phyloP scores from a whole-genome alignment of 2,797 vertebrate genomes.

The Aythya fuligula region DNA sequence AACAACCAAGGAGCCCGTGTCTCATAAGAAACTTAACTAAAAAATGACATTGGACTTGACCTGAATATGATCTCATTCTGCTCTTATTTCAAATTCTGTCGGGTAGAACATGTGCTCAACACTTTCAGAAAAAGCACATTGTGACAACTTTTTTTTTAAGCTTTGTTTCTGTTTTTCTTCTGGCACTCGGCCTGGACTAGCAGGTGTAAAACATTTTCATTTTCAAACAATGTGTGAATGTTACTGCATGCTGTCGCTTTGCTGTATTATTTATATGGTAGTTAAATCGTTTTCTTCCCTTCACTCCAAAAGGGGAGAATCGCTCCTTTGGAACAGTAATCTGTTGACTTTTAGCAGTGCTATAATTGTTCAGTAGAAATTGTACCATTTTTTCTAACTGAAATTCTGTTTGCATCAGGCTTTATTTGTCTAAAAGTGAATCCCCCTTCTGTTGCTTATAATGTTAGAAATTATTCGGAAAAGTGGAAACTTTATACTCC shows the following conservation, averaged over 20 bases:
- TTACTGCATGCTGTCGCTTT: neutral
- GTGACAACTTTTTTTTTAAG: neutral
- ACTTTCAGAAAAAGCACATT: neutral
- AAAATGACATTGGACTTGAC: neutral
- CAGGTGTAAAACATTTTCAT: slow-evolving; percentile 11
- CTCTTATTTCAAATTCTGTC: neutral
- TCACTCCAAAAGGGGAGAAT: neutral
- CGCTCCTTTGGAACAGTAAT: neutral
- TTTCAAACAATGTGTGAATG: neutral
- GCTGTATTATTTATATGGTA: neutral
- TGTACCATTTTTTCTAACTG: neutral
- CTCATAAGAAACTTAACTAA: neutral
- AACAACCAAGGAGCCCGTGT: neutral
- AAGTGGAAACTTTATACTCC: no score
- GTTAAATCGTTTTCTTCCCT: neutral
- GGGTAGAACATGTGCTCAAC: neutral
- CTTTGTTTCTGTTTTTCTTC: neutral
- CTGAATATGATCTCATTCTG: neutral
- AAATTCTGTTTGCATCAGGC: neutral
- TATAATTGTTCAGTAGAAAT: neutral
- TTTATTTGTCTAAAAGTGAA: neutral
- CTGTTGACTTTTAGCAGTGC: neutral
- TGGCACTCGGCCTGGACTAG: neutral
- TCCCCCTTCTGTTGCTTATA: neutral
- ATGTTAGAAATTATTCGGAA: neutral